Conservation (phyloP, 2,113 vertebrate genomes). For the Corythornis vintsioides region DNA sequence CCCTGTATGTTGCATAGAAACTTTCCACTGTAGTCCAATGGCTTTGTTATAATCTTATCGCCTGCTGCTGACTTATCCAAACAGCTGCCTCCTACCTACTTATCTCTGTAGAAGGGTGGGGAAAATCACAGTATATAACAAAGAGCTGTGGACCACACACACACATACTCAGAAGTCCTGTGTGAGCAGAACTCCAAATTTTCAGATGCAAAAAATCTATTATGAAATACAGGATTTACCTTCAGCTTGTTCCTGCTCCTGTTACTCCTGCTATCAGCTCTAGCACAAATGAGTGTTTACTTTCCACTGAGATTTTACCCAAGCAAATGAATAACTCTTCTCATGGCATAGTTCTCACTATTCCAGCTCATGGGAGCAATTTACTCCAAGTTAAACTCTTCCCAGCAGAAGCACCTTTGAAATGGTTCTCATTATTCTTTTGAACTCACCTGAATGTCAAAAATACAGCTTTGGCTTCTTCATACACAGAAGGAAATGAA, state of each 20-base stretch:
- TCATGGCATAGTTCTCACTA: background rate
- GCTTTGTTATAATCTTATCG: background rate
- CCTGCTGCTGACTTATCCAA: conserved; percentile 19
- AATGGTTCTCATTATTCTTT: background rate
- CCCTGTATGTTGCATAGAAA: background rate
- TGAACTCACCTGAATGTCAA: background rate
- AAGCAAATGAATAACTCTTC: background rate
- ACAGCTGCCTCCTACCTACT: conserved; percentile 29
- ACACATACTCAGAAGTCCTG: background rate
- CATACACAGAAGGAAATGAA: background rate
- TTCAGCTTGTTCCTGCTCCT: background rate
- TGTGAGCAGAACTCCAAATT: background rate
- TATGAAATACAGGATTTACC: background rate
- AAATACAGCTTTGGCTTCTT: background rate
- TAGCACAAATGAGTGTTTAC: background rate
- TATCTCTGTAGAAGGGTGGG: background rate
- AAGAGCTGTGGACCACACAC: conserved; percentile 14
- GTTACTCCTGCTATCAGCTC: background rate
- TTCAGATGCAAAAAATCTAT: background rate
- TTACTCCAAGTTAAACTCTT: background rate
- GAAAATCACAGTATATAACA: conserved; percentile 7
- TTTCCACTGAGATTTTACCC: background rate
- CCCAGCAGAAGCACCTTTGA: background rate
- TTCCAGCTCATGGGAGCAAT: background rate
- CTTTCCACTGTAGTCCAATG: background rate